Evolutionary conservation across 2,888 invertebrate genomes (phyloP), one percentile per base, ranked within the genome.

Genomic region (Torymus texanus): DNA sequence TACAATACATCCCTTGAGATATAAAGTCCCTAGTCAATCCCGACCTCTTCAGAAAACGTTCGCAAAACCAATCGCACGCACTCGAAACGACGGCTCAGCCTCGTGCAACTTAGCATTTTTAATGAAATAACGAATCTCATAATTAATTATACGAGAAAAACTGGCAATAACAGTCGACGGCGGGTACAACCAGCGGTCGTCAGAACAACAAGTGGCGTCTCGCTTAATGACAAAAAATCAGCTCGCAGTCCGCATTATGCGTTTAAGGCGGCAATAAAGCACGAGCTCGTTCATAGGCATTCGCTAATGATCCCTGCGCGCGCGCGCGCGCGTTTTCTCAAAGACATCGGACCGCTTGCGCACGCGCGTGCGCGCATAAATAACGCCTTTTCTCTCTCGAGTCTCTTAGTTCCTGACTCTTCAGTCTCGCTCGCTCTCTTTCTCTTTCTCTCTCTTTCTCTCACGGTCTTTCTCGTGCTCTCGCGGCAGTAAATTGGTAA

Each of bases 401-500:
- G 8, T 41, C 41, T 41, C 41, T 41, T 41, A 41, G 41, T 41
- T 41, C 41, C 41, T 41, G 41, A 41, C 41, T 41, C 41, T 41
- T 41, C 41, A 41, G 41, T 41, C 41, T 41, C 8, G 41, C 41
- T 16, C 58, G 18, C 56, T 50, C 1, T 63, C 65, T 55, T 41
- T 50, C 58, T 41, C 56, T 50, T 2, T 63, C 65, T 55, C 56
- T 50, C 16, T 51, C 65, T n/a, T n/a, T 51, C 66, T 51, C 16
- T 70, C 59, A 16, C 41, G 41, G 41, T 59, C 16, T 18, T 59
- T 16, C 58, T 16, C n/a, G n/a, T 58, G 11, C 70, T n/a, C 67
- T 14, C 41, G 12, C 62, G 41, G 66, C 58, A 66, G 68, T 75
- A 75, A 75, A 75, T 75, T 62, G 62, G 68, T 62, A 75, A 75